Evolutionary conservation across 2,888 invertebrate genomes (phyloP).

Genomic region (Melanargia galathea): DNA sequence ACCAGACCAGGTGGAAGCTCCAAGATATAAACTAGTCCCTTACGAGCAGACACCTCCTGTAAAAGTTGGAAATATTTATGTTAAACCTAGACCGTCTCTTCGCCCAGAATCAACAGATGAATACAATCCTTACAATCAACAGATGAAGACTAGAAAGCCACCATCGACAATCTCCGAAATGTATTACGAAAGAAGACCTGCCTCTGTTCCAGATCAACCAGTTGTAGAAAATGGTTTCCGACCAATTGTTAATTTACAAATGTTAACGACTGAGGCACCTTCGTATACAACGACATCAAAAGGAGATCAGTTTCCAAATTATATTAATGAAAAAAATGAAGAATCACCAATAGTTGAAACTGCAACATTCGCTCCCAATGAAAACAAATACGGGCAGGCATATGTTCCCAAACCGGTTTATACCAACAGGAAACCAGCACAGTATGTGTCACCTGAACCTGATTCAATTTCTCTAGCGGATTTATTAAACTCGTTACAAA

Average conservation of each 20-base stretch:
- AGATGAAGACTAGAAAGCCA: slow-evolving; percentile 45
- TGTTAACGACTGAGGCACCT: slow-evolving; percentile 51
- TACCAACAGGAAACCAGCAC: slow-evolving; percentile 43
- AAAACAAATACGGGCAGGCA: slow-evolving; percentile 51
- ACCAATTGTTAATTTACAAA: slow-evolving; percentile 57
- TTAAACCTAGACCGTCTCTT: slow-evolving; percentile 60
- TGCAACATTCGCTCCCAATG: slow-evolving; percentile 45
- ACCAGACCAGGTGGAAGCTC: slow-evolving; percentile 61
- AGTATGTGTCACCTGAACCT: slow-evolving; percentile 50
- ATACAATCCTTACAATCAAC: slow-evolving; percentile 54
- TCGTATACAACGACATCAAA: slow-evolving; percentile 50
- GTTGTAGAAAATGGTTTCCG: slow-evolving; percentile 68
- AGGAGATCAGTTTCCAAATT: slow-evolving; percentile 43
- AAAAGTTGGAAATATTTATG: slow-evolving; percentile 54
- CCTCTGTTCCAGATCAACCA: slow-evolving; percentile 51
- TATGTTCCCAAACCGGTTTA: slow-evolving; percentile 57
- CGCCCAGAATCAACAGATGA: slow-evolving; percentile 48
- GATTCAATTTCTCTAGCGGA: slow-evolving; percentile 67
- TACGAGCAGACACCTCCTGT: slow-evolving; percentile 77
- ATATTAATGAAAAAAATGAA: slow-evolving; percentile 51
- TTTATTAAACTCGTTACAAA: slow-evolving; percentile 87
- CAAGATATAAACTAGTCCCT: slow-evolving; percentile 75
- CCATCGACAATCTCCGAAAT: slow-evolving; percentile 66
- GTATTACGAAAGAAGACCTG: slow-evolving; percentile 67
- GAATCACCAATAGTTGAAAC: slow-evolving; percentile 47